phyloP scores from a whole-genome alignment of 2,113 vertebrate species.

The Delphinus delphis region DNA sequence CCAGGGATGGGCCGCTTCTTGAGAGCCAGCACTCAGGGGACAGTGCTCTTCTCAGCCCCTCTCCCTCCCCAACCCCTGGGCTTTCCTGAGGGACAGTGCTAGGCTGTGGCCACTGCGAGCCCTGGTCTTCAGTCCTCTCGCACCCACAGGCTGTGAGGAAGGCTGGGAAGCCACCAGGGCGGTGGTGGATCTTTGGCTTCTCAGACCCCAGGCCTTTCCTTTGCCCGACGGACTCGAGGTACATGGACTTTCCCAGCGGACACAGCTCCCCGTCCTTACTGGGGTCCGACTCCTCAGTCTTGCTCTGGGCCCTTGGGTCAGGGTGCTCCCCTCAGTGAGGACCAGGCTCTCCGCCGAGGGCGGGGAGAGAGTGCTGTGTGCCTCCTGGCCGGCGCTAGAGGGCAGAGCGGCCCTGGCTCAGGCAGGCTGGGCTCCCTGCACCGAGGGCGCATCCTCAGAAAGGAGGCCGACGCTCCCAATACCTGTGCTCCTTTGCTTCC shows the following conservation, averaged over 20 bases:
- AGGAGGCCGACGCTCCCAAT: neutral
- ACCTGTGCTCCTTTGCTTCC: neutral
- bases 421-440: neutral
- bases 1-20: neutral
- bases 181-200: neutral
- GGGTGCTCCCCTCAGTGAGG: neutral
- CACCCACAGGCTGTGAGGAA: neutral
- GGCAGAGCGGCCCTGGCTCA: constrained; percentile 17
- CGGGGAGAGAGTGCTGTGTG: neutral
- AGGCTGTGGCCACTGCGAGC: too few species aligned
- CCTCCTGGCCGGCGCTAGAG: constrained; percentile 41
- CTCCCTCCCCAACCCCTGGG: neutral
- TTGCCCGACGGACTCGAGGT: neutral
- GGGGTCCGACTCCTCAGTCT: neutral
- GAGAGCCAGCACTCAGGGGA: neutral
- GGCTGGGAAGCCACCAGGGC: neutral
- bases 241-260: neutral
- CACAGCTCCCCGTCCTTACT: neutral
- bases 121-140: neutral
- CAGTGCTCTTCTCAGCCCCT: neutral
- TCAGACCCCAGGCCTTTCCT: neutral
- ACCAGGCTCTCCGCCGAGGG: neutral
- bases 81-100: neutral
- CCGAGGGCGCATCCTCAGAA: neutral
- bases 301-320: neutral